phyloP scores from a whole-genome alignment of 1,140 invertebrate species.

The Macrobrachium rosenbergii region DNA sequence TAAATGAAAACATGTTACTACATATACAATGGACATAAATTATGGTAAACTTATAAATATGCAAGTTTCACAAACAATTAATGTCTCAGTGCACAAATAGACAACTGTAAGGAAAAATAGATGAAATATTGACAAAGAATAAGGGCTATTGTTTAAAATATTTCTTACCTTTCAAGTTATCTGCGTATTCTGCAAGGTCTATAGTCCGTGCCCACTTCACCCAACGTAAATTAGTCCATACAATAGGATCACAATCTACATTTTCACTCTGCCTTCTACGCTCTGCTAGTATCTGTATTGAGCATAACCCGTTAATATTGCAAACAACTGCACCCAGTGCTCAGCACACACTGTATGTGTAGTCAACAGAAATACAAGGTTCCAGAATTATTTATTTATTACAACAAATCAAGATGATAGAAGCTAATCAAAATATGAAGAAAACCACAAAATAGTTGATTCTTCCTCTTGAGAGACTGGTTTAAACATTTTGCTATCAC shows the following conservation, averaged over 20 bases:
- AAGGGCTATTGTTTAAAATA: background rate
- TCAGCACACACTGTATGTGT: background rate
- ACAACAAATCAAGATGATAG: too few species aligned
- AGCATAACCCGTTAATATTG: background rate
- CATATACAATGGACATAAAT: background rate
- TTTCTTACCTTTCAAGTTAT: slow-evolving; percentile 88
- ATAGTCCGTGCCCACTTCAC: slow-evolving; percentile 93
- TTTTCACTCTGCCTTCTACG: slow-evolving; percentile 88
- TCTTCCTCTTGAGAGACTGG: too few species aligned
- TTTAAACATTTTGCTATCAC: too few species aligned
- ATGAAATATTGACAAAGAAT: background rate
- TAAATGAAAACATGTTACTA: slow-evolving; percentile 41
- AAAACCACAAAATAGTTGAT: too few species aligned
- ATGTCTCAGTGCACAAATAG: too few species aligned
- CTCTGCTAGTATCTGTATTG: slow-evolving; percentile 83
- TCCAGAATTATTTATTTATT: too few species aligned
- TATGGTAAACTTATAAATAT: slow-evolving; percentile 7
- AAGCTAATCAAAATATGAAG: too few species aligned
- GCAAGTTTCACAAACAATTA: too few species aligned
- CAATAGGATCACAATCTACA: slow-evolving; percentile 89
- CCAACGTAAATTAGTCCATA: slow-evolving; percentile 95
- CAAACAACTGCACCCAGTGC: background rate
- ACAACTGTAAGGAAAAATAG: too few species aligned
- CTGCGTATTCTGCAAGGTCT: slow-evolving; percentile 92
- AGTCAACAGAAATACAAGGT: background rate